phyloP scores from a whole-genome alignment of 2,797 vertebrate species.

The Pempheris klunzingeri region DNA sequence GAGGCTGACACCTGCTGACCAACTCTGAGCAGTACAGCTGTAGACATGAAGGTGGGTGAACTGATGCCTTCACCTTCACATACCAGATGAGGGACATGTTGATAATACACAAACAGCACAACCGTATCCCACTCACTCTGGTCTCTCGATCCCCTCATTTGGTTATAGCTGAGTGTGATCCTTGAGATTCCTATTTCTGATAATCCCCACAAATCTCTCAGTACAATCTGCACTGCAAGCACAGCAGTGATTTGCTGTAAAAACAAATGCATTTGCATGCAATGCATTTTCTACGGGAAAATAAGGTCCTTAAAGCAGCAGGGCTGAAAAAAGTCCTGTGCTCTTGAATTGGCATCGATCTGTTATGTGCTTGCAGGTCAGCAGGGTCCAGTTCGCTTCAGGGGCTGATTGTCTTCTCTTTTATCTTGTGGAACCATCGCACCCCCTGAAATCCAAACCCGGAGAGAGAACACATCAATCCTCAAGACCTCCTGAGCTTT shows the following conservation, averaged over 20 bases:
- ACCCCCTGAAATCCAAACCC: neutral
- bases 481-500: neutral
- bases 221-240: conserved; percentile 12
- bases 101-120: neutral
- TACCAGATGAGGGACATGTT: neutral
- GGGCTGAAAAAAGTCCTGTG: neutral
- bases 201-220: conserved; percentile 8
- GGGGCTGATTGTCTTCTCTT: neutral
- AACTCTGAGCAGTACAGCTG: conserved; percentile 32
- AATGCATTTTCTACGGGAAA: neutral
- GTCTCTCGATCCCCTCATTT: neutral
- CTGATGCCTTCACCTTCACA: neutral
- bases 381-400: neutral
- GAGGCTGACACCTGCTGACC: conserved; percentile 65
- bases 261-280: neutral
- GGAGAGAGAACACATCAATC: conserved; percentile 10
- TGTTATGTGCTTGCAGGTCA: neutral
- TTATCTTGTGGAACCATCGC: neutral
- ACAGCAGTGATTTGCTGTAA: neutral
- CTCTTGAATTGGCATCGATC: neutral
- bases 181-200: neutral
- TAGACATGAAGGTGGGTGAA: neutral
- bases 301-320: neutral
- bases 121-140: neutral
- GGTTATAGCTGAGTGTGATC: neutral